Evolutionary conservation across 2,888 invertebrate species (phyloP).

Genomic region (Aquatica leii): DNA sequence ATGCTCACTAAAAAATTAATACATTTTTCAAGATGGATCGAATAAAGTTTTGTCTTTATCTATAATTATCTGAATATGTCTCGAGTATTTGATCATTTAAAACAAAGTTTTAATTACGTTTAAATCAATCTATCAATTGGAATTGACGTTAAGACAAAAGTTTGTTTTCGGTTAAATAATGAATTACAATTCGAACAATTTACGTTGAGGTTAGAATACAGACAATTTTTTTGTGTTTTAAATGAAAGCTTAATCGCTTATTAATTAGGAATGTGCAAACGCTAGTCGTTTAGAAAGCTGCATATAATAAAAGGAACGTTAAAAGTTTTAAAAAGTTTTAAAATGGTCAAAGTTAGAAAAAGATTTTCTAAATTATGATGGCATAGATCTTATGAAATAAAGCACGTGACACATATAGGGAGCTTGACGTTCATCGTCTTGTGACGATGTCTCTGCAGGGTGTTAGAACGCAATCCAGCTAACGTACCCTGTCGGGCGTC

Average conservation of each 20-base stretch:
- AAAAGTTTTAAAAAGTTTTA: conserved; percentile 28
- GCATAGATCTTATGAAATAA: conserved; percentile 25
- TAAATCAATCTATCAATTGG: too few relatives aligned
- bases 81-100: too few relatives aligned
- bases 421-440: conserved; percentile 23
- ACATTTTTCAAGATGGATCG: too few relatives aligned
- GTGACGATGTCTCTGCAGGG: conserved; percentile 28
- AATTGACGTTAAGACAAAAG: too few relatives aligned
- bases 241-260: conserved; percentile 1
- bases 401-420: conserved; percentile 26
- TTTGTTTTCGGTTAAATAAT: too few relatives aligned
- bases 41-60: too few relatives aligned
- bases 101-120: too few relatives aligned
- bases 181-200: too few relatives aligned
- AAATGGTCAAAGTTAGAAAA: conserved; percentile 30
- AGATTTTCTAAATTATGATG: conserved; percentile 33
- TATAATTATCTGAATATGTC: too few relatives aligned
- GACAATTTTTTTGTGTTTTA: too few relatives aligned
- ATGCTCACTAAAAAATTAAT: too few relatives aligned
- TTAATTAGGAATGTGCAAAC: conserved; percentile 19
- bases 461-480: conserved; percentile 48
- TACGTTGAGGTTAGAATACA: too few relatives aligned
- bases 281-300: not conserved
- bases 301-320: conserved; percentile 27
- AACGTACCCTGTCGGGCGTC: conserved; percentile 51